A percentile compares a stretch with the other conserved stretches of the same genome.
Evolutionary conservation across 2,113 vertebrate genomes (phyloP).

Genomic region (Propithecus coquereli): DNA sequence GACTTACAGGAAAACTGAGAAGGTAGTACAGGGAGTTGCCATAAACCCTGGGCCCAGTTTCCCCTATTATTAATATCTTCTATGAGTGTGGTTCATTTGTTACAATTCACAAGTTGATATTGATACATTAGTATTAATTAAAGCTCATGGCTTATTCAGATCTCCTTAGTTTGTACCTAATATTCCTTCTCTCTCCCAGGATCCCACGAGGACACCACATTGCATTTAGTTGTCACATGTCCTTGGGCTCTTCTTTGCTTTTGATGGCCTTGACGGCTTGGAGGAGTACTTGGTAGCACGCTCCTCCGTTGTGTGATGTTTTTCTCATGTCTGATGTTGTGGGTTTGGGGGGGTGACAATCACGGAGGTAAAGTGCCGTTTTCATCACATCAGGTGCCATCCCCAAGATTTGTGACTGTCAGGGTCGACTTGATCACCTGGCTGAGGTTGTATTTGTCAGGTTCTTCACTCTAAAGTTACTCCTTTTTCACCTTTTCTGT

Average conservation of each 20-base stretch:
- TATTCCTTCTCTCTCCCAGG: neutral
- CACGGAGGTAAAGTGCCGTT: neutral
- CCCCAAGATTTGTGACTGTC: neutral
- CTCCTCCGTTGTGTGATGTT: neutral
- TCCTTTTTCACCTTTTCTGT: neutral
- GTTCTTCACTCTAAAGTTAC: neutral
- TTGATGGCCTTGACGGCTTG: neutral
- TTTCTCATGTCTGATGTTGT: neutral
- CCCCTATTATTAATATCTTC: neutral
- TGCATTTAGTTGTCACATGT: accelerated
- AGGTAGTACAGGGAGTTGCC: neutral
- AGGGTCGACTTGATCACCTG: neutral
- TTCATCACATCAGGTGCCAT: neutral
- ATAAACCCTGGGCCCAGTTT: neutral
- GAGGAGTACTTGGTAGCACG: neutral
- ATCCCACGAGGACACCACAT: neutral
- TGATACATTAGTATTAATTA: neutral
- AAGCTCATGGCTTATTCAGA: neutral
- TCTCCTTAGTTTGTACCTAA: neutral
- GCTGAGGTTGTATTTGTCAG: neutral
- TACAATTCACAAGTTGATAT: neutral
- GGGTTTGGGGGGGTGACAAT: neutral
- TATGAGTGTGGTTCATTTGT: neutral
- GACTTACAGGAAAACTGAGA: neutral
- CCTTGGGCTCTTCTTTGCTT: neutral